phyloP scores from a whole-genome alignment of 2,113 vertebrate genomes.

The Albula goreensis region DNA sequence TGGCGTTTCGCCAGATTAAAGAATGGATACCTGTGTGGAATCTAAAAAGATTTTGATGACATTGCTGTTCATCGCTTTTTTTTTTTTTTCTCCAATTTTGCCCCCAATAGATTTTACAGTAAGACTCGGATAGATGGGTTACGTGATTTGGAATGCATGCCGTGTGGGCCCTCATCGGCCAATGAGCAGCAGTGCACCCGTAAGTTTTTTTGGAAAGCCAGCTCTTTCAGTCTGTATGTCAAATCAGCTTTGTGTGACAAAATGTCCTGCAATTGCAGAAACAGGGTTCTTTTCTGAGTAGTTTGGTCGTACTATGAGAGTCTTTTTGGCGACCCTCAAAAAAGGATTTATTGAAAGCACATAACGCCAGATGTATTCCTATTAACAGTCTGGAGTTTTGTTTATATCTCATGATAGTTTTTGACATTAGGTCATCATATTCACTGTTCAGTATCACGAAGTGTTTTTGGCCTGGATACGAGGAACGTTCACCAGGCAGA shows the following conservation, averaged over 20 bases:
- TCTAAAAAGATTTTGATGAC: background rate
- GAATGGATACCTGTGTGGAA: background rate
- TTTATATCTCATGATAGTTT: too few species aligned
- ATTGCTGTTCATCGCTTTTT: background rate
- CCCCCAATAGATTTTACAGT: conserved; percentile 71
- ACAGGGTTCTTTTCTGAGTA: background rate
- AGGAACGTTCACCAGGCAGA: conserved; percentile 7
- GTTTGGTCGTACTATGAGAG: background rate
- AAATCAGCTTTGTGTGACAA: conserved; percentile 12
- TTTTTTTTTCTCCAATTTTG: background rate
- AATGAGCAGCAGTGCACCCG: conserved; percentile 67
- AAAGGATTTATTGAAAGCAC: background rate
- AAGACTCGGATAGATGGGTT: conserved; percentile 76
- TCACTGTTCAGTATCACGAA: too few species aligned
- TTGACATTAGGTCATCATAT: too few species aligned
- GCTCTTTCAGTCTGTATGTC: background rate
- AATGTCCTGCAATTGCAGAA: background rate
- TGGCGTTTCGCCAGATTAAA: background rate
- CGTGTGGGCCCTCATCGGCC: conserved; percentile 67
- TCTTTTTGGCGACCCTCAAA: background rate
- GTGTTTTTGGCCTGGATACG: too few species aligned
- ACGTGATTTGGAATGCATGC: conserved; percentile 78
- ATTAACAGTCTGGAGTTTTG: too few species aligned
- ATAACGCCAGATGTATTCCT: background rate
- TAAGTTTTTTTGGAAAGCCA: conserved; percentile 1